Evolutionary conservation across 2,113 vertebrate genomes (phyloP).

Genomic region (Leucoraja erinaceus): DNA sequence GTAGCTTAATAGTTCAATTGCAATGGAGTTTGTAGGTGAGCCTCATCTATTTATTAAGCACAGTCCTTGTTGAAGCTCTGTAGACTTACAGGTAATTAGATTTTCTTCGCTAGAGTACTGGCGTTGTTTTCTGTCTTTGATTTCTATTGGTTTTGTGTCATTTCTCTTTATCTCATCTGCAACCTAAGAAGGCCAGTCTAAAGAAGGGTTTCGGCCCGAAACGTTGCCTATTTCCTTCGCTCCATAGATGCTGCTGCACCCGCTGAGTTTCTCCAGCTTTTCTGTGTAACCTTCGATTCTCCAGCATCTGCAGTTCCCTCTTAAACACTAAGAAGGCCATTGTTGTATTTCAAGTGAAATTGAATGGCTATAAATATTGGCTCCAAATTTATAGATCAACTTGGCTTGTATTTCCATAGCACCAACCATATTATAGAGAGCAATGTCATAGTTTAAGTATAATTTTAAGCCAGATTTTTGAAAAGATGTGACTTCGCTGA

Average conservation of each 20-base stretch:
- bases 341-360: background rate
- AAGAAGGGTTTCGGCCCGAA: too few relatives aligned
- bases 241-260: too few relatives aligned
- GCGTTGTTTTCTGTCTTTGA: background rate
- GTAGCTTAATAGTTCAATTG: background rate
- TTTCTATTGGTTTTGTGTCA: background rate
- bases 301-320: too few relatives aligned
- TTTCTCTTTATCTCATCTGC: background rate
- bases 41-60: background rate
- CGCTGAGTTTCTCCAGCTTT: too few relatives aligned
- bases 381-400: background rate
- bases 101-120: background rate
- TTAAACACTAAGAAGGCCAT: slow-evolving; percentile 1
- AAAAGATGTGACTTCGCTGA: background rate
- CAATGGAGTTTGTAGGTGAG: background rate
- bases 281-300: too few relatives aligned
- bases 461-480: background rate
- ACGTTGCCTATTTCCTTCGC: too few relatives aligned
- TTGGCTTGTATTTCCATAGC: background rate
- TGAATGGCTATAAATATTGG: background rate
- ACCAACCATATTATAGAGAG: too few relatives aligned
- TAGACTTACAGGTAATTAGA: background rate
- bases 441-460: too few relatives aligned
- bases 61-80: background rate
- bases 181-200: too few relatives aligned